Base-by-base conservation (phyloP, 2,888 invertebrate species). In the Phortica magna region DNA sequence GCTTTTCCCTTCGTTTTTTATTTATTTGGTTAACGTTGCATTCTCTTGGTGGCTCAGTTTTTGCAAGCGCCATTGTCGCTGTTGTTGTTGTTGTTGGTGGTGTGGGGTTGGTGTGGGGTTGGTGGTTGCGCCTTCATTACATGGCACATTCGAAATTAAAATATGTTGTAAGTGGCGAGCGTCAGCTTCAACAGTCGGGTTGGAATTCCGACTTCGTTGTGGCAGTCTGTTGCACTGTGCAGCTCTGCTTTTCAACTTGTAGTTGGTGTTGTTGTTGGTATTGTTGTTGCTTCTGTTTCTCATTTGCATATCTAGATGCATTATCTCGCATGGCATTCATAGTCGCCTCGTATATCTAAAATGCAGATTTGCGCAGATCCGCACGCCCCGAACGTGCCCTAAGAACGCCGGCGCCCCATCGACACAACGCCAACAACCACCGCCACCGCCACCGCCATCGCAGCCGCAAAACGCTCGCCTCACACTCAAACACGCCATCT, bases 301-400 rank as follows among this genome's bases (percentile, higher is more conserved):
- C 77, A 48, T 79, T 78, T 78, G 79, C 79, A 77, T 80, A 81
- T 81, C 79, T 78, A 76, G 77, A 79, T 82, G 79, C 80, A 79
- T 79, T 80, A 82, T 82, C 83, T 82, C 74, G 71, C 53, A 55
- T 57, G 75, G 80, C 80, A 81, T 83, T 82, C 81, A 78, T 79
- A 81, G 82, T 82, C 80, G 80, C 75, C 80, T 79, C 78, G 79
- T 81, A 78, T 80, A 83, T 82, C 75, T 81, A 76, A 79, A 79
- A 81, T 81, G 81, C 78, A 82, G 81, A 82, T 82, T 81, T 79
- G 39, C 48, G 31, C 53, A 48, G 14, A 48, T 79, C 19, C 48
- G 31, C 53, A 48, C 9, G 14, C 73, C 59, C 4, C 76, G 67
- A 31, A 31, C 31, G 31, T 31, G 31, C 31, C 65, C 67, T 43